A percentile compares a stretch with the other conserved stretches of the same genome.
phyloP scores from a whole-genome alignment of 1,140 invertebrate genomes.

The Brachionus calyciflorus region DNA sequence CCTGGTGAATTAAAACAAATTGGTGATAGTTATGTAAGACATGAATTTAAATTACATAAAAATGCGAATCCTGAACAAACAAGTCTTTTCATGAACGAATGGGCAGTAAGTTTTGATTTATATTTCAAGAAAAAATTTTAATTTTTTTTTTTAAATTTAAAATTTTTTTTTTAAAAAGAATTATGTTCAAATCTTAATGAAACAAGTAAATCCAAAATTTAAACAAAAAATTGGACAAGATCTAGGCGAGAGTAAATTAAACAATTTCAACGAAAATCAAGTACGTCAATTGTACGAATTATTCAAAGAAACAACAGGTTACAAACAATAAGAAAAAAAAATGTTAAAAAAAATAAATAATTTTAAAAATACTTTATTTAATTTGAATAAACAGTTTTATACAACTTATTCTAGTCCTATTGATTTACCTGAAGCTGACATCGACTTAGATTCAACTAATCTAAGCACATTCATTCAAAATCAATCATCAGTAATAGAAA shows the following conservation, averaged over 20 bases:
- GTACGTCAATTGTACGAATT: slow-evolving; percentile 77
- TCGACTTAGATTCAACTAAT: not conserved
- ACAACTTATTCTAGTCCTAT: no score
- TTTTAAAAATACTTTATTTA: not conserved
- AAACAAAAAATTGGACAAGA: slow-evolving; percentile 65
- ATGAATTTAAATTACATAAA: slow-evolving; percentile 83
- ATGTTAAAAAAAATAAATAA: not conserved
- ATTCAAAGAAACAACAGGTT: slow-evolving; percentile 54
- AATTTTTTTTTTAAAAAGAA: slow-evolving; percentile 63
- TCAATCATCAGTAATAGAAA: no score
- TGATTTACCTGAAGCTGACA: not conserved
- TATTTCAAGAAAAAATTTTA: not conserved
- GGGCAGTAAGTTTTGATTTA: slow-evolving; percentile 72
- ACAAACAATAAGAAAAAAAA: not conserved
- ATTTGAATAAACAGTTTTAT: no score
- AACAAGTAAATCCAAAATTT: slow-evolving; percentile 67
- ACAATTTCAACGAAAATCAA: slow-evolving; percentile 75
- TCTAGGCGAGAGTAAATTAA: slow-evolving; percentile 67
- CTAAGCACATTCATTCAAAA: not conserved
- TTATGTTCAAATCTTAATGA: slow-evolving; percentile 70
- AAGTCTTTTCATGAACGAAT: slow-evolving; percentile 77
- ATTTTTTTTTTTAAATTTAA: not conserved
- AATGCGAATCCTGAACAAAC: slow-evolving; percentile 70
- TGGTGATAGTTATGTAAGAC: slow-evolving; percentile 76
- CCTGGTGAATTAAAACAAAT: slow-evolving; percentile 69